Conservation (phyloP, 1,140 invertebrate genomes). For the Ectropis grisescens region DNA sequence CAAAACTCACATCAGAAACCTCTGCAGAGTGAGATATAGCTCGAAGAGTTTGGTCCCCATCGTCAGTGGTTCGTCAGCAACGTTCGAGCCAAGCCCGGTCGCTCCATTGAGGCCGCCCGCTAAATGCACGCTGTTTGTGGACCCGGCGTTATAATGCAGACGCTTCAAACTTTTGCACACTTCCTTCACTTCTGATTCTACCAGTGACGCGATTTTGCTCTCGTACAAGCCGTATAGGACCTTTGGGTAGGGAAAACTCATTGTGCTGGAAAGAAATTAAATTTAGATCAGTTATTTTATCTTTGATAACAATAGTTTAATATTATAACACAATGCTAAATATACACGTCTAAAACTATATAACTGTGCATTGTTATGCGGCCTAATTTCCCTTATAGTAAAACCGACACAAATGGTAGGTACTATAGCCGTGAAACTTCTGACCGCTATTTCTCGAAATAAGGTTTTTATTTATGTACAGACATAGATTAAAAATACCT, state of each 20-base stretch:
- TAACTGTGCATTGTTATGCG: too few species aligned
- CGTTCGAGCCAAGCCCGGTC: constrained; percentile 46
- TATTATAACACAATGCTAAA: too few species aligned
- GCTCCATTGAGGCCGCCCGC: constrained; percentile 69
- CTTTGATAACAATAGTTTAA: too few species aligned
- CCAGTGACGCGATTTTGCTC: constrained; percentile 78
- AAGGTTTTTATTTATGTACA: too few species aligned
- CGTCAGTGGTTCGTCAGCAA: constrained; percentile 73
- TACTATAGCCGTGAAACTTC: too few species aligned
- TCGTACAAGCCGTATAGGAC: constrained; percentile 83
- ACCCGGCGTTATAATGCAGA: constrained; percentile 50
- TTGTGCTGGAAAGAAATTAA: constrained; percentile 71
- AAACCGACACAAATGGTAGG: too few species aligned
- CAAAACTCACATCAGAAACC: constrained; percentile 76
- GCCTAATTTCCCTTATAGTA: too few species aligned
- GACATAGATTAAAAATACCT: too few species aligned
- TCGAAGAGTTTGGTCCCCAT: constrained; percentile 92
- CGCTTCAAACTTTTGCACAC: constrained; percentile 82
- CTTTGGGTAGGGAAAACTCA: constrained; percentile 79
- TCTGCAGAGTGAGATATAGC: constrained; percentile 89
- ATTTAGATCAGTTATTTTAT: too few species aligned
- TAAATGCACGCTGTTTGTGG: constrained; percentile 42
- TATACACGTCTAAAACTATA: too few species aligned
- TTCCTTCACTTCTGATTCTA: constrained; percentile 78
- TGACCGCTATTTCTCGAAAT: too few species aligned